Percentiles rank a stretch among this genome's conserved stretches.
phyloP scores from a whole-genome alignment of 2,797 vertebrate species.

The Myotis vivesi region DNA sequence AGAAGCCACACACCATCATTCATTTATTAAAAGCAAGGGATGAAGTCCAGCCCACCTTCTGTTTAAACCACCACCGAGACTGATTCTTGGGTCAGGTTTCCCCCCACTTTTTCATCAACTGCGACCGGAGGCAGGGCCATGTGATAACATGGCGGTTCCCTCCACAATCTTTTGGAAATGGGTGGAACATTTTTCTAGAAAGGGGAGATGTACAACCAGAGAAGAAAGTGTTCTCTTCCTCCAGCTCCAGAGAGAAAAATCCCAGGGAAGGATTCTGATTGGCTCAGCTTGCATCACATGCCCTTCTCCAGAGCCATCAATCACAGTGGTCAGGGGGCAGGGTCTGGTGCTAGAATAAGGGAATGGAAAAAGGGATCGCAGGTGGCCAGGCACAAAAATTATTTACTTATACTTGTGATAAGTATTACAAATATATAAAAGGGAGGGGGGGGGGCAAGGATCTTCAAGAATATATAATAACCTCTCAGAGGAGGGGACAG shows the following conservation, averaged over 20 bases:
- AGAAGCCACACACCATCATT: neutral
- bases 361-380: neutral
- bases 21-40: neutral
- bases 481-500: neutral
- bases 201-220: neutral
- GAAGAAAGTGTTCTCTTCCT: neutral
- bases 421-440: neutral
- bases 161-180: neutral
- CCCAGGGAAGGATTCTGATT: neutral
- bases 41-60: neutral
- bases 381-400: neutral
- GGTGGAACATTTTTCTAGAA: neutral
- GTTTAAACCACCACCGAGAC: neutral
- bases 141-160: neutral
- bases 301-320: neutral
- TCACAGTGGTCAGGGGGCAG: neutral
- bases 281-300: neutral
- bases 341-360: neutral
- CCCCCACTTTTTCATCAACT: neutral
- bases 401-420: neutral
- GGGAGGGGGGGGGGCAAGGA: neutral
- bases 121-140: neutral
- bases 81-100: neutral
- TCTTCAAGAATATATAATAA: neutral
- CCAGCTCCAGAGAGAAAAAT: neutral